These are phyloP conservation scores for Seira musarum DNA, from an alignment of 2,888 invertebrate genomes.

Conservation along the genomic window DNA sequence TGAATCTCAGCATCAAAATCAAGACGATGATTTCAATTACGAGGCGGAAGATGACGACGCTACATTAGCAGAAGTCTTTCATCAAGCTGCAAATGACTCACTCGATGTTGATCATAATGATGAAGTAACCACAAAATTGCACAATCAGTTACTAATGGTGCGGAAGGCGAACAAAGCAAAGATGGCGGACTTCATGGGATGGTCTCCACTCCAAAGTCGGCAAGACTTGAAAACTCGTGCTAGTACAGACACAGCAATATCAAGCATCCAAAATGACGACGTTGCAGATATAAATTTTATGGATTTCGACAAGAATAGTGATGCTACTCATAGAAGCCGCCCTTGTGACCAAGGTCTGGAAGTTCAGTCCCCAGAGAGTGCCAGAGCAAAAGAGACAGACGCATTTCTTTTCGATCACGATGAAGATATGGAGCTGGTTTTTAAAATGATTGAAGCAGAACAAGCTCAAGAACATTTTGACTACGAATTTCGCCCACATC, in stretches of 20 bases:
- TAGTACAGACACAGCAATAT: background rate
- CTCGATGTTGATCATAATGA: constrained; percentile 12
- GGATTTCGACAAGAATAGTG: background rate
- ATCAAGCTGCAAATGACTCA: constrained; percentile 26
- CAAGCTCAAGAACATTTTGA: constrained; percentile 29
- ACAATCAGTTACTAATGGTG: constrained; percentile 21
- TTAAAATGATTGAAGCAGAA: constrained; percentile 35
- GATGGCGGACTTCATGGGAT: constrained; percentile 28
- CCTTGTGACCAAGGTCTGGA: constrained; percentile 15
- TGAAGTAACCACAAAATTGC: background rate
- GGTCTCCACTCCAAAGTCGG: constrained; percentile 28
- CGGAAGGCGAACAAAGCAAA: constrained; percentile 17
- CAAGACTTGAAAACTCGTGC: background rate
- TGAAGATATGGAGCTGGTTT: constrained; percentile 26
- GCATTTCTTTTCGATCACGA: constrained; percentile 39
- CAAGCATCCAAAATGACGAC: background rate
- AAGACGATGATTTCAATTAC: constrained; percentile 24
- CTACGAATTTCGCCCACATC: constrained; percentile 23
- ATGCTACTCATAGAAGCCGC: constrained; percentile 10
- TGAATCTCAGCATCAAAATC: background rate
- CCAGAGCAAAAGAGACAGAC: constrained; percentile 20
- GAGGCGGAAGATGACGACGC: constrained; percentile 55
- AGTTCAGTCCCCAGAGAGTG: too few relatives aligned
- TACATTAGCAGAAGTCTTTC: constrained; percentile 56
- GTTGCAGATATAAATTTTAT: background rate